Evolutionary conservation across 2,113 vertebrate species (phyloP), one percentile per base, ranked within the genome.

Genomic region (Pyrgilauda ruficollis): DNA sequence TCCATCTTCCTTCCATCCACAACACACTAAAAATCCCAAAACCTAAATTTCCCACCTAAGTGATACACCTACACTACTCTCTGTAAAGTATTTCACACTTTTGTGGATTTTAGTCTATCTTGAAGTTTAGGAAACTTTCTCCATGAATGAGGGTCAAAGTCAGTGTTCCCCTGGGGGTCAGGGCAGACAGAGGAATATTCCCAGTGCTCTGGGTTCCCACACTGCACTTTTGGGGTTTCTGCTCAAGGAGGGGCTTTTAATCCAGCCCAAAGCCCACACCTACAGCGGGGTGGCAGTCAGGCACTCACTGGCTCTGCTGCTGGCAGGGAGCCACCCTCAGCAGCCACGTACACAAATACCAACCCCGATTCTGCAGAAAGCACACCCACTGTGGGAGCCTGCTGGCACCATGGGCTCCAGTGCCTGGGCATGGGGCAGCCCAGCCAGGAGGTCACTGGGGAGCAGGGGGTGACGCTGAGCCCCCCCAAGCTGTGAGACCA

Each of bases 321-420:
- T 3, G 2, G 15, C 21, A 9, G 10, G 1, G 35, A 23, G 17
- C 13, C 17, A 31, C 11, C 44, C 58, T n/a, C 44, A 11, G 28
- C n/a, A 16, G 0, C 0, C 8, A 0, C 0, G 15, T 3, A 0
- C 3, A 5, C 28, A 2, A 8, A 15, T 15, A 10, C 1, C 2
- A 8, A 11, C 26, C 9, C 10, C 15, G 10, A 21, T 30, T 64
- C 28, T 17, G 20, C n/a, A 17, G 5, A 2, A 47, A 55, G 49
- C 43, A 72, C 46, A 35, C 6, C 30, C 30, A 3, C 43, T 11
- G 43, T 2, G 21, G 37, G 53, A 59, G 19, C 41, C 55, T 0
- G 1, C 41, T 30, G 53, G 14, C 46, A 55, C 63, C n/a, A 4
- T 11, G 33, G 11, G 46, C 41, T 43, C 7, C 47, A 17, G 41